These are phyloP conservation scores for Cetoscarus ocellatus DNA, from an alignment of 2,797 vertebrate genomes.

Conservation along the genomic window DNA sequence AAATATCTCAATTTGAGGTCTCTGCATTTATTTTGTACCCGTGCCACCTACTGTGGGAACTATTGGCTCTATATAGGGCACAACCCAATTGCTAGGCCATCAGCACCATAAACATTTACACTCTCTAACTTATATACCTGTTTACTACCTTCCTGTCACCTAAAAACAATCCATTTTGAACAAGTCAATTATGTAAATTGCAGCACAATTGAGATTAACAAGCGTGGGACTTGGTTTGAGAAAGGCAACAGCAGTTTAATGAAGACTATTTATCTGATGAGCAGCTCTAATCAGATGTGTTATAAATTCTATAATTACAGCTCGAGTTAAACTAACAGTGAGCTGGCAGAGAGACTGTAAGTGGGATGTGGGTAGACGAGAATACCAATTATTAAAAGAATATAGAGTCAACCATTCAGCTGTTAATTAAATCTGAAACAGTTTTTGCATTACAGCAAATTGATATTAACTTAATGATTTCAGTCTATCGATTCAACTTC, in stretches of 20 bases:
- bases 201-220: slow-evolving; percentile 13
- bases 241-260: slow-evolving; percentile 23
- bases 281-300: slow-evolving; percentile 52
- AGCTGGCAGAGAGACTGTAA: slow-evolving; percentile 32
- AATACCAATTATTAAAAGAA: slow-evolving; percentile 36
- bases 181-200: slow-evolving; percentile 13
- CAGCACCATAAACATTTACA: not conserved
- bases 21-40: too few species aligned
- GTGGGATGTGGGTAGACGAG: slow-evolving; percentile 26
- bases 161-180: slow-evolving; percentile 9
- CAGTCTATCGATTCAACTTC: not conserved
- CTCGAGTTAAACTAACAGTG: slow-evolving; percentile 40
- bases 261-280: slow-evolving; percentile 53
- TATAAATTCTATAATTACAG: slow-evolving; percentile 59
- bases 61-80: too few species aligned
- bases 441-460: slow-evolving; percentile 25
- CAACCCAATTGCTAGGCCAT: too few species aligned
- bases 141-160: not conserved
- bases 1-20: too few species aligned
- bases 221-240: not conserved
- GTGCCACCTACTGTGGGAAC: too few species aligned
- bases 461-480: slow-evolving; percentile 27
- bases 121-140: not conserved
- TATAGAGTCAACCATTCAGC: slow-evolving; percentile 4
- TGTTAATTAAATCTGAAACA: slow-evolving; percentile 37